Base-by-base conservation (phyloP, 2,888 invertebrate genomes). In the Phrixothrix hirtus region DNA sequence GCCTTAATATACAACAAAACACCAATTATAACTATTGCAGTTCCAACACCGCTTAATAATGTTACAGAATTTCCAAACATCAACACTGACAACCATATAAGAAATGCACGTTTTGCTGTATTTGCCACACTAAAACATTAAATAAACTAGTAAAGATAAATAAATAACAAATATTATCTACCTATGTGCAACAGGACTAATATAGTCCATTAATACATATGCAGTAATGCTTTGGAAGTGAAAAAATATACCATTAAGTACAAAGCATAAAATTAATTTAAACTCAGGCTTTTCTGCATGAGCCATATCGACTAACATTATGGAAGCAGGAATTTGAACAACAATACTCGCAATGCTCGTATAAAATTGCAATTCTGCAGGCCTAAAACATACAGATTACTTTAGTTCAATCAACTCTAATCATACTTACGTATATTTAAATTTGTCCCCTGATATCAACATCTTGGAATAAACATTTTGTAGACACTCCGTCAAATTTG, bases 191-290 rank as follows among this genome's bases (percentile, higher is more conserved):
- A 89, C 88, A 14, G 89, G 88, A 71, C 86, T 87, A 68, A 89
- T 87, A 67, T 87, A 88, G 68, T 86, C 86, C 86, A 89, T 88
- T 55, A 89, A 80, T 54, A 87, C 87, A 71, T 88, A 89, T 3
- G 88, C 88, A 31, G 87, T 86, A 66, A 89, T 87, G 70, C 87
- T 87, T 81, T 89, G 89, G 69, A 86, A 86, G 74, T 89, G 89
- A 74, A 88, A 89, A 74, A 87, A 87, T 17, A 88, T 69, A 43
- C 89, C 89, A 71, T 88, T 88, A 10, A 87, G 73, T 41, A 87
- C 70, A 67, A 85, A 83, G 56, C 81, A 82, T 30, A 80, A 71
- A 15, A 86, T 67, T 38, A 81, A 73, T 60, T 75, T 75, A 30
- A 77, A 68, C 62, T 75, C 77, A 46, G 83, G 70, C 50, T 75